Evolutionary conservation across 2,113 vertebrate species (phyloP).

Genomic region (Chauna torquata): DNA sequence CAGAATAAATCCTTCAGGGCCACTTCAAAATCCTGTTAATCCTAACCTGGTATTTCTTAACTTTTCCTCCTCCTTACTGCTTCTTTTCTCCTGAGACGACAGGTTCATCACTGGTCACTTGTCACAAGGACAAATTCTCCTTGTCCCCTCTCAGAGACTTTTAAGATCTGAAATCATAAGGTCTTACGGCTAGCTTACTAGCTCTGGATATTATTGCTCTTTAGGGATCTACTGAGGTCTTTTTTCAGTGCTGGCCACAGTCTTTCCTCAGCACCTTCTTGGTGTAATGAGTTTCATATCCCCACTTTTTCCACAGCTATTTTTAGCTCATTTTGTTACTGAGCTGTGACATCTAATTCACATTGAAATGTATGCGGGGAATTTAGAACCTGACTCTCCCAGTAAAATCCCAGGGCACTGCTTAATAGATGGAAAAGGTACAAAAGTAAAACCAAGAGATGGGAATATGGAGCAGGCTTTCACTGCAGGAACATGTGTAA

Average conservation of each 20-base stretch:
- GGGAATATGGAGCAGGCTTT: not conserved
- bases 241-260: not conserved
- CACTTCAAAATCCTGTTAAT: not conserved
- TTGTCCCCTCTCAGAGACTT: not conserved
- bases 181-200: not conserved
- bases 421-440: not conserved
- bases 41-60: not conserved
- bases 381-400: not conserved
- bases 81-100: not conserved
- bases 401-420: not conserved
- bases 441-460: not conserved
- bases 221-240: not conserved
- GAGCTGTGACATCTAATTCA: not conserved
- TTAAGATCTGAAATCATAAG: not conserved
- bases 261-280: not conserved
- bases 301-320: not conserved
- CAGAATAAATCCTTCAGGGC: not conserved
- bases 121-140: too few species aligned
- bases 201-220: too few species aligned
- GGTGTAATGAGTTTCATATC: not conserved
- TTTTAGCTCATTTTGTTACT: not conserved
- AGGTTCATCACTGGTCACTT: not conserved
- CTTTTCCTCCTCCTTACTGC: not conserved
- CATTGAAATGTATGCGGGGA: not conserved
- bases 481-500: not conserved